phyloP scores from a whole-genome alignment of 2,113 vertebrate species.

The Nannospalax galili region DNA sequence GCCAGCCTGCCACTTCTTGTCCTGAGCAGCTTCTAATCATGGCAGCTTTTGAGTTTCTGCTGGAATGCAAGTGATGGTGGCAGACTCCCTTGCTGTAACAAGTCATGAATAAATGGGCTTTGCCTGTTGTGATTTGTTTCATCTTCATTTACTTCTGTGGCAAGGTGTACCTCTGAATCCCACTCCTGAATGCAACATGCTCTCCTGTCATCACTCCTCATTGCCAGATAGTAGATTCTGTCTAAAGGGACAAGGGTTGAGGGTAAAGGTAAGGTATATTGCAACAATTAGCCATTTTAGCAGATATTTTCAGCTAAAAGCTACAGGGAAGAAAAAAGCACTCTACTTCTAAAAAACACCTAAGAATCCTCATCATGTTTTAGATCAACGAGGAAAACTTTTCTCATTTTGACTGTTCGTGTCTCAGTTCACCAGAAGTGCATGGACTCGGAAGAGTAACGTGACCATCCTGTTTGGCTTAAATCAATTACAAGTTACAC shows the following conservation, averaged over 20 bases:
- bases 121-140: not conserved
- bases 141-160: not conserved
- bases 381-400: not conserved
- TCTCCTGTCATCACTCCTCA: not conserved
- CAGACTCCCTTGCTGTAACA: not conserved
- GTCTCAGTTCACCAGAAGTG: not conserved
- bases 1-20: not conserved
- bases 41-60: not conserved
- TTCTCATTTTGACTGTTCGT: not conserved
- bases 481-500: not conserved
- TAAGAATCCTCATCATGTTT: not conserved
- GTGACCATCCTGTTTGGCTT: not conserved
- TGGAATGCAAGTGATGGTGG: not conserved
- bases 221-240: not conserved
- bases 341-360: not conserved
- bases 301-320: not conserved
- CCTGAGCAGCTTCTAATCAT: not conserved
- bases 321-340: not conserved
- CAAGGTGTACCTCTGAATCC: not conserved
- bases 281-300: not conserved
- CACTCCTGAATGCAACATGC: not conserved
- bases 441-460: not conserved
- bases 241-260: not conserved
- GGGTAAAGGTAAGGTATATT: not conserved
- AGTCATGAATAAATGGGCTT: not conserved